Evolutionary conservation across 2,888 invertebrate genomes (phyloP), one percentile per base, ranked within the genome.

Genomic region (Xestia xanthographa): DNA sequence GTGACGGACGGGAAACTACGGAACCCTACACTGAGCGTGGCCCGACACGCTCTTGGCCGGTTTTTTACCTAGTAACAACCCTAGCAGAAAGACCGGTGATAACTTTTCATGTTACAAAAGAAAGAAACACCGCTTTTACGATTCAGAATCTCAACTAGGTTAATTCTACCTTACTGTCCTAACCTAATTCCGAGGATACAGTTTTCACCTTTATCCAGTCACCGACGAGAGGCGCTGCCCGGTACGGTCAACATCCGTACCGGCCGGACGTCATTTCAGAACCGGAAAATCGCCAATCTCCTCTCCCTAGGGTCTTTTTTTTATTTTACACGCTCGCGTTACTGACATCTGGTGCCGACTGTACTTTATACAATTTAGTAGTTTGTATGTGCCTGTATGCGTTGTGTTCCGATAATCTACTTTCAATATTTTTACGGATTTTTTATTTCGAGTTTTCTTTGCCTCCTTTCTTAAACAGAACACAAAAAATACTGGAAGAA

Each of bases 211-310:
- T 81, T 83, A 87, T 86, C 81, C 82, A 82, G 86, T 80, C 69
- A 78, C 82, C 85, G 86, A 87, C 83, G 83, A 86, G 83, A 85
- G 77, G 82, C 86, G 74, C 89, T 85, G 86, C 90, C 90, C 86
- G 92, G 87, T 80, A 90, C 91, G 92, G 93, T 93, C 93, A 93
- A 95, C 95, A 94, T 96, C 95, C 95, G 95, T 92, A 79, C 90
- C 87, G 87, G 88, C 94, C 96, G 96, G 96, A 96, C 92, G 94
- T 96, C 93, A 96, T 96, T 95, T 93, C 92, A 92, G 89, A 82
- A 90, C 95, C 96, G 96, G 96, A 96, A 96, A 95, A 95, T 95
- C 94, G 91, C 89, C 96, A 96, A 96, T 96, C 95, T 95, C 95
- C 95, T 92, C 90, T 91, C 90, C 84, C 88, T 89, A 89, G 90